Conservation (phyloP, 2,113 vertebrate species). For the Prolemur simus region DNA sequence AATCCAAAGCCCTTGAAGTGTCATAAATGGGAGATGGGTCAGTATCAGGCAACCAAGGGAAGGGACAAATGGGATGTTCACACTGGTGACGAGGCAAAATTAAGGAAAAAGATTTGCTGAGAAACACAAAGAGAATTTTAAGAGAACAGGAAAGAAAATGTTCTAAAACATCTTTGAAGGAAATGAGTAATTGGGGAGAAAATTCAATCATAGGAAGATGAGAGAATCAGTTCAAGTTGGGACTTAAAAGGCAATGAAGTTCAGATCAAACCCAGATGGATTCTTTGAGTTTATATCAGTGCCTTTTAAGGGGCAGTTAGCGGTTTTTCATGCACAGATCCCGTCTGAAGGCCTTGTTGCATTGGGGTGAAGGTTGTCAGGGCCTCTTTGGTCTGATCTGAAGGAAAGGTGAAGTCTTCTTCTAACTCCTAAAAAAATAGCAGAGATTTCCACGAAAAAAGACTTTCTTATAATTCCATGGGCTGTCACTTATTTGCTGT, state of each 20-base stretch:
- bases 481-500: not conserved
- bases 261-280: conserved; percentile 4
- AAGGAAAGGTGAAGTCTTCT: not conserved
- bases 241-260: conserved; percentile 70
- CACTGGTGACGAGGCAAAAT: not conserved
- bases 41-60: not conserved
- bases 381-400: not conserved
- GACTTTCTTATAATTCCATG: conserved; percentile 1
- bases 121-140: conserved; percentile 50
- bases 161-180: conserved; percentile 73
- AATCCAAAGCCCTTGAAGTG: not conserved
- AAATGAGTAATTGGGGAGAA: conserved; percentile 77
- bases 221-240: conserved; percentile 69
- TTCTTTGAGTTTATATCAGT: conserved; percentile 54
- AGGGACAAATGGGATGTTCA: conserved; percentile 25
- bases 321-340: conserved; percentile 14
- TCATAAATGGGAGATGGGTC: not conserved
- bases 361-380: not conserved
- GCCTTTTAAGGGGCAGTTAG: conserved; percentile 24
- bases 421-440: not conserved
- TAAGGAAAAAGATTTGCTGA: conserved; percentile 53
- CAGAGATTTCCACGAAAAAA: not conserved
- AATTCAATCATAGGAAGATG: conserved; percentile 78
- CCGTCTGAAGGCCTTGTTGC: not conserved
- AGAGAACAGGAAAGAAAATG: conserved; percentile 71